A percentile compares a stretch with the other conserved stretches of the same genome.
Evolutionary conservation across 1,140 invertebrate genomes (phyloP).

Genomic region (Nephila pilipes): DNA sequence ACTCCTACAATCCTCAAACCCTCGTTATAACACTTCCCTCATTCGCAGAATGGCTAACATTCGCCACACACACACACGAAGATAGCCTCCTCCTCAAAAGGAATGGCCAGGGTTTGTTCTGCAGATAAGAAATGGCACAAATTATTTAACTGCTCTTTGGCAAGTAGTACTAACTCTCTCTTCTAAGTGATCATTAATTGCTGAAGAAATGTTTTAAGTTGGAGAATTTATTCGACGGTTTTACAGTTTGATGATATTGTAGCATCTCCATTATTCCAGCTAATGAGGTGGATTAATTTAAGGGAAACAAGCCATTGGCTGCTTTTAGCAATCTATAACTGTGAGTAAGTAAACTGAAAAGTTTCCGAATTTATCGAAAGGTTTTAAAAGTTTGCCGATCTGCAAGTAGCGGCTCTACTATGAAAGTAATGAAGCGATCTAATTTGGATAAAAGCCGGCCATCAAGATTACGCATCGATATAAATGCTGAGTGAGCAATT

Average conservation of each 20-base stretch:
- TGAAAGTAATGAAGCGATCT: too few species aligned
- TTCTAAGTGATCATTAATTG: constrained; percentile 38
- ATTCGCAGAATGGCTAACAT: constrained; percentile 37
- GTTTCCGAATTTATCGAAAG: background rate
- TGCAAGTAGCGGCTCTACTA: background rate
- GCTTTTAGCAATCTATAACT: constrained; percentile 18
- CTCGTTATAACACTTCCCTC: constrained; percentile 30
- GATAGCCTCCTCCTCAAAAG: background rate
- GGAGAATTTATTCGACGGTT: constrained; percentile 37
- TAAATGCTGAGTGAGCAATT: too few species aligned
- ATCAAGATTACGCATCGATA: too few species aligned
- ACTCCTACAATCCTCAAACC: constrained; percentile 17
- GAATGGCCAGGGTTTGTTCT: constrained; percentile 34
- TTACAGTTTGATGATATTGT: constrained; percentile 23
- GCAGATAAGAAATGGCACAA: constrained; percentile 33
- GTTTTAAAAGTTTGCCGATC: background rate
- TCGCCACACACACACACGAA: background rate
- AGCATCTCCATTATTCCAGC: constrained; percentile 1
- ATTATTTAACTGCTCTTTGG: constrained; percentile 38
- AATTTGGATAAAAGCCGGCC: too few species aligned
- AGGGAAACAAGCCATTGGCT: constrained; percentile 4
- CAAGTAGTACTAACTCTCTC: constrained; percentile 9
- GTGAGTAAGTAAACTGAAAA: background rate
- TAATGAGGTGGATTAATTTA: constrained; percentile 35
- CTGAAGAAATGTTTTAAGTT: constrained; percentile 30